Evolutionary conservation across 2,888 invertebrate genomes (phyloP), one percentile per base, ranked within the genome.

Genomic region (Clunio marinus): DNA sequence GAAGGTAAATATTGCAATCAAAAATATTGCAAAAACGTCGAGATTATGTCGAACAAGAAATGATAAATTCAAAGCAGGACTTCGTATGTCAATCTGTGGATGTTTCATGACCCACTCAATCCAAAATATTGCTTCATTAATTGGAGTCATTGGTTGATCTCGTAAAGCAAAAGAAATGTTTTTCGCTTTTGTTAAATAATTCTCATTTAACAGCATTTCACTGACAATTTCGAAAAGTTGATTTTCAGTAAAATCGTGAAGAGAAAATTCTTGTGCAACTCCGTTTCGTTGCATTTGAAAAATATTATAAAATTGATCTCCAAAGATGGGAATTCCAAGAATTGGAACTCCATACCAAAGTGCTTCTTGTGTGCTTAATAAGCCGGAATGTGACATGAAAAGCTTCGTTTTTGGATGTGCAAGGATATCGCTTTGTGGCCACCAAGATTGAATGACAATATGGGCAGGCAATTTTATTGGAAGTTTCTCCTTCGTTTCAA

Each of bases 341-440:
- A 70, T 46, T 45, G 70, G 70, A 37, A 70, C 70, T 7, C 68
- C 70, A 28, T 65, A 46, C 51, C 65, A 68, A 1, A 63, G 57
- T 10, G 68, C 13, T 32, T 70, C 70, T 58, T 70, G 70, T 25
- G 68, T 62, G 45, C 70, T 70, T 1, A 70, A 45, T 17, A 70
- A 32, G 1, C 70, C 70, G 51, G 46, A 41, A 46, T 70, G 70
- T n/a, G 70, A 69, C 7, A 70, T 68, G 24, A 70, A 70, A 20
- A 70, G 27, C 35, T 63, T 68, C 15, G 69, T 69, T 4, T 70
- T 70, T 15, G 8, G 5, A 59, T 70, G 68, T n/a, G 58, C 63
- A 20, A 70, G 17, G 27, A 58, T 46, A 22, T 69, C 69, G 25
- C 60, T 69, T 69, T 69, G 69, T 2, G 69, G 69, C 46, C 60